Base-by-base conservation (phyloP, 2,113 vertebrate species). In the Mesitornis unicolor region DNA sequence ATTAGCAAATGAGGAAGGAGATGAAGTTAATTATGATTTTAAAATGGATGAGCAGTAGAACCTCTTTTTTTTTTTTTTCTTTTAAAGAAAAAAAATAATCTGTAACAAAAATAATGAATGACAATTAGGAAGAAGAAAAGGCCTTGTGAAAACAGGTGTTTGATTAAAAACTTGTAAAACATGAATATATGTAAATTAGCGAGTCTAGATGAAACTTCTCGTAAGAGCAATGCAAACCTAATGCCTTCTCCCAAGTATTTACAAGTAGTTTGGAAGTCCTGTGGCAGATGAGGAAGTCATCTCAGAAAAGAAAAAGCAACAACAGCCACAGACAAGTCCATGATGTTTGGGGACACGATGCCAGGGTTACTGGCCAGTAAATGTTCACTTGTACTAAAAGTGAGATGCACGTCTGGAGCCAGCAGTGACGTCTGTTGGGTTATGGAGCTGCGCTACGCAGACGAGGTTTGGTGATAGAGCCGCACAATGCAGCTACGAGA, bases 11-110 rank as follows among this genome's bases (percentile, higher is more conserved):
- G 94, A 95, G 92, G 94, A 97, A 95, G 96, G 96, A 97, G 97
- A 98, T 98, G 95, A 98, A 97, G 95, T 97, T 98, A 98, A 98
- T 97, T 97, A 96, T 95, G 93, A 95, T 97, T 97, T 97, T 97
- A 87, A 98, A 98, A 97, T 95, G 89, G 87, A 90, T 95, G 97
- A 98, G 96, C 90, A 74, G 96, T 93, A 97, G 80, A 97, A 92
- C 28, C 14, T 36, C 70, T 95, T 96, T 84, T 86, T 65, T 87
- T 92, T 68, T 93, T 45, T 91, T 93, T 73, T 45, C 90, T 93
- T 73, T 87, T 87, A 92, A 93, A 90, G 76, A 97, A 96, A 94
- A 98, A 97, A 94, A 83, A 38, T 17, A 45, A 35, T 78, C 82
- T 82, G 88, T 84, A 92, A 81, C 79, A 89, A 95, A 93, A 97